Evolutionary conservation across 2,797 vertebrate genomes (phyloP), one percentile per base, ranked within the genome.

Genomic region (Pyrrhura leucotis): DNA sequence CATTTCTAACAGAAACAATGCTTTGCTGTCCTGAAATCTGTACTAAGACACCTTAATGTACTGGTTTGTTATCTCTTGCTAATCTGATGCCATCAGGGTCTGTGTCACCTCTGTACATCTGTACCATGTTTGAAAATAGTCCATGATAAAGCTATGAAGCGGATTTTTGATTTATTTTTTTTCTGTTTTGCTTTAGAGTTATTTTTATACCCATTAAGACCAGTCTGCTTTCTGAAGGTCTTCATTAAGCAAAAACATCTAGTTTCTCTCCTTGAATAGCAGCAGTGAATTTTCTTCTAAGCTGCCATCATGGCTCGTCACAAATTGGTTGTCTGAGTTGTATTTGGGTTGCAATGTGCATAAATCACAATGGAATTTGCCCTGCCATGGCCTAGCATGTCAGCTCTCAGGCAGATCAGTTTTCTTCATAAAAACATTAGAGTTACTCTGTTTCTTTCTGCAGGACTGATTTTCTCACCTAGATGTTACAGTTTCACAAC

Each of bases 401-500:
- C 23, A 51, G 25, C 17, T 53, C 37, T 71, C 13, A 6, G 26
- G 31, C 51, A 83, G 71, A 59, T 53, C 67, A 92, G 90, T 66
- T 95, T 93, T 92, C 42, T 85, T 74, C 81, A 77, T 92, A 68
- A 85, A 90, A 85, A 35, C 42, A 62, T 85, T 39, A 31, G 84
- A 79, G 63, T 89, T 90, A 53, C 51, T 79, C 4, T 35, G 63
- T 87, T 9, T 5, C 69, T 85, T 90, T 94, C 81, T 87, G 39
- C 75, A 92, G 40, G 84, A 89, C 68, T 61, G 12, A 50, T 85
- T 95, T 95, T 95, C 89, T 92, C 75, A 89, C 94, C 81, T 76
- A 68, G 65, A 33, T 89, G 31, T 62, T 90, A 71, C 9, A 71
- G 56, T 74, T 96, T 94, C 84, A 74, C 61, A 89, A 40, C 61